Evolutionary conservation across 2,113 vertebrate genomes (phyloP).

Genomic region (Hemiscyllium ocellatum): DNA sequence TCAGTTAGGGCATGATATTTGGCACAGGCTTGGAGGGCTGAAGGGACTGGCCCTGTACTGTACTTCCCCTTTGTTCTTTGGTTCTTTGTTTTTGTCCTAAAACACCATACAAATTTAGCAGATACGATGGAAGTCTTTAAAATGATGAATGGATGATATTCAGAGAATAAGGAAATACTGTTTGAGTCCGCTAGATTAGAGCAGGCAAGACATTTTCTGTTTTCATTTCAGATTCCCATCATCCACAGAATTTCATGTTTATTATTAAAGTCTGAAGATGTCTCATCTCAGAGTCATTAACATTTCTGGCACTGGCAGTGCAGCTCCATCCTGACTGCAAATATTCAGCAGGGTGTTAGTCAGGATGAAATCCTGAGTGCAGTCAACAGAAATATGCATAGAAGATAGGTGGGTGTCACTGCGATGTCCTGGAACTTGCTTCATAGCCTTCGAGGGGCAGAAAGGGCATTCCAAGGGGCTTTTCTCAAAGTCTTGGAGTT

Average conservation of each 20-base stretch:
- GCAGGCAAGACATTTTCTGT: background rate
- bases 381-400: background rate
- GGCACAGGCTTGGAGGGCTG: no score
- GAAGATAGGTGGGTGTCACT: background rate
- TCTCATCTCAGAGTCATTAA: background rate
- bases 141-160: background rate
- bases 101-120: background rate
- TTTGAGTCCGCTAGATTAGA: background rate
- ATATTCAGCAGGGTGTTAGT: background rate
- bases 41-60: no score
- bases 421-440: background rate
- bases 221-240: no score
- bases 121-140: background rate
- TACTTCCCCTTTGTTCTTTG: no score
- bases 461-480: background rate
- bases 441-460: background rate
- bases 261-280: background rate
- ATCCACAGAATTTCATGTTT: no score
- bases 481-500: background rate
- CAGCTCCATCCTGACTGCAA: background rate
- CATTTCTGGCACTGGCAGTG: background rate
- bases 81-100: background rate
- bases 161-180: background rate
- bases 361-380: background rate
- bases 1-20: no score